A percentile compares a stretch with the other conserved stretches of the same genome.
Evolutionary conservation across 2,888 invertebrate species (phyloP).

Genomic region (Eustalomyia histrio): DNA sequence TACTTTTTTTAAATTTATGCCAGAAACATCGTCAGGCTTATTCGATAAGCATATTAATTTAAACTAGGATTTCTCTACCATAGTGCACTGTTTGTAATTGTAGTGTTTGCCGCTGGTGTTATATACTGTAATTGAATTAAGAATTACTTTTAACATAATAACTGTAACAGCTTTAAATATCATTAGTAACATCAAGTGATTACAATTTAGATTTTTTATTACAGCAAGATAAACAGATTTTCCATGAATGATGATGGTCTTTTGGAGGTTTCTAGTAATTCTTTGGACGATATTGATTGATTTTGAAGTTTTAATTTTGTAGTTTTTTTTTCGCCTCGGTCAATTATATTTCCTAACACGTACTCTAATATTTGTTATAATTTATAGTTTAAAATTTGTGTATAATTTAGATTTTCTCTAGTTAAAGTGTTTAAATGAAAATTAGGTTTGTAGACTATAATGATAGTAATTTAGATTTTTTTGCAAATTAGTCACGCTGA

Average conservation of each 20-base stretch:
- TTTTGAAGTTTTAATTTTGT: not conserved
- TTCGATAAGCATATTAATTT: too few relatives aligned
- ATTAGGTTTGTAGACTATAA: conserved; percentile 51
- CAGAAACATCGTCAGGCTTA: too few relatives aligned
- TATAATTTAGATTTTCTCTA: not conserved
- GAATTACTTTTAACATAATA: conserved; percentile 59
- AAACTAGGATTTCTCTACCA: not conserved
- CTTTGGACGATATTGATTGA: not conserved
- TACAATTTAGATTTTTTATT: conserved; percentile 13
- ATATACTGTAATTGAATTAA: conserved; percentile 55
- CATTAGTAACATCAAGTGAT: conserved; percentile 35
- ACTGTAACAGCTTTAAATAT: conserved; percentile 31
- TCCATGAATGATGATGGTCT: not conserved
- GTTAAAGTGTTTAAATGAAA: conserved; percentile 44
- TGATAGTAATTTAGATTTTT: conserved; percentile 44
- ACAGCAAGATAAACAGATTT: not conserved
- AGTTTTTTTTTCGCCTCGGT: conserved; percentile 28
- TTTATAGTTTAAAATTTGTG: not conserved
- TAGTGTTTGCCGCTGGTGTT: not conserved
- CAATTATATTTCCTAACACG: conserved; percentile 61
- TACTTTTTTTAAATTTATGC: too few relatives aligned
- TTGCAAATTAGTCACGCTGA: conserved; percentile 31
- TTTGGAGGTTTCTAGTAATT: not conserved
- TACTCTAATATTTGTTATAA: conserved; percentile 38
- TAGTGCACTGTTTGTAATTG: not conserved